These are phyloP conservation scores for Nomada lathburiana DNA, from an alignment of 2,888 invertebrate genomes.

Conservation along the genomic window DNA sequence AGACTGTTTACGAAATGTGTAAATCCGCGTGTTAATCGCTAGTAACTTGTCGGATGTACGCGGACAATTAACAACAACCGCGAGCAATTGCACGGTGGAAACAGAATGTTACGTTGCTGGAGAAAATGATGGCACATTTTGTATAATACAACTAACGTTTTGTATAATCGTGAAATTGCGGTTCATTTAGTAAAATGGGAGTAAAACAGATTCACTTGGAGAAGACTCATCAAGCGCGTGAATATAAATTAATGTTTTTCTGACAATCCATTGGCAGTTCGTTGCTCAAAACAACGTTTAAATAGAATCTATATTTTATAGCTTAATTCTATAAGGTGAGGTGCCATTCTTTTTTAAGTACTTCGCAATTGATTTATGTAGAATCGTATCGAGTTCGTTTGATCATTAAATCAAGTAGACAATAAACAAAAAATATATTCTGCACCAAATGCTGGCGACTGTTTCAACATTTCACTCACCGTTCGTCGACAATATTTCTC, in stretches of 20 bases:
- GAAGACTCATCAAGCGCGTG: background rate
- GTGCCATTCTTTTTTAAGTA: background rate
- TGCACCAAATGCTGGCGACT: background rate
- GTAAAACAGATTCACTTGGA: background rate
- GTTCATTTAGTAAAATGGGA: background rate
- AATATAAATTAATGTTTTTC: background rate
- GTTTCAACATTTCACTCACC: background rate
- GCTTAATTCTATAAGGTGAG: too few relatives aligned
- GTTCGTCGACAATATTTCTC: too few relatives aligned
- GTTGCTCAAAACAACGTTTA: background rate
- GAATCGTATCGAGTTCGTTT: background rate
- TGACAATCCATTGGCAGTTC: background rate
- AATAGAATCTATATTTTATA: background rate
- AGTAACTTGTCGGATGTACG: background rate
- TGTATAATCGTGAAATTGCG: background rate
- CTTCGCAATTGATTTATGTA: background rate
- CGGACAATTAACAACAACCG: background rate
- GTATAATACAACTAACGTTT: too few relatives aligned
- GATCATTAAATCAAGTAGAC: too few relatives aligned
- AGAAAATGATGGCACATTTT: background rate
- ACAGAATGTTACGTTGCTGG: background rate
- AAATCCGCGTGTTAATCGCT: constrained; percentile 6
- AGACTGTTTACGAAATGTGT: background rate
- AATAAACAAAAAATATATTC: background rate
- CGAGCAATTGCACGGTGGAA: constrained; percentile 16